A percentile compares a stretch with the other conserved stretches of the same genome.
These are phyloP conservation scores for Strigamia maritima DNA, from an alignment of 2,888 invertebrate genomes.

Conservation along the genomic window DNA sequence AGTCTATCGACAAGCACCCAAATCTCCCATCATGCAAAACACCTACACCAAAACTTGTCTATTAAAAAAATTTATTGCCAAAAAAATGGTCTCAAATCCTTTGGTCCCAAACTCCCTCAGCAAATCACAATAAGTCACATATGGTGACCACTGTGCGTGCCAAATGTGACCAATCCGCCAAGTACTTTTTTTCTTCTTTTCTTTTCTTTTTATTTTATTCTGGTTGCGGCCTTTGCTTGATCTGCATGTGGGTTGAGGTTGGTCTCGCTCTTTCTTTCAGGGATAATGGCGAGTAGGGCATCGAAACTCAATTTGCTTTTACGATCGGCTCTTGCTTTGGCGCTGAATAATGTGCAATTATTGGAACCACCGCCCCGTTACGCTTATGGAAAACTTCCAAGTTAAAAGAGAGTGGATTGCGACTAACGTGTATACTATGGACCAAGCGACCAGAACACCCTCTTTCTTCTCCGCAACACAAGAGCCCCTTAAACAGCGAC, in stretches of 20 bases:
- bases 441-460: conserved; percentile 29
- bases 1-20: not conserved
- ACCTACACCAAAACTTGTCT: not conserved
- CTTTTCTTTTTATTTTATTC: not conserved
- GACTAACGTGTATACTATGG: conserved; percentile 27
- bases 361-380: conserved; percentile 35
- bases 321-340: conserved; percentile 35
- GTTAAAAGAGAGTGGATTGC: conserved; percentile 35
- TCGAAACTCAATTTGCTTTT: conserved; percentile 38
- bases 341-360: conserved; percentile 36
- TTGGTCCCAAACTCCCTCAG: conserved; percentile 16
- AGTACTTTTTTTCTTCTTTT: not conserved
- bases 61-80: conserved; percentile 1
- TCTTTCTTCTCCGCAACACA: conserved; percentile 21
- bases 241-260: conserved; percentile 34
- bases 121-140: conserved; percentile 18
- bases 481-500: conserved; percentile 29
- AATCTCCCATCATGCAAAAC: not conserved
- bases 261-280: conserved; percentile 27
- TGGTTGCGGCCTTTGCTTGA: conserved; percentile 10
- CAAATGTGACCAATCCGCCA: conserved; percentile 8
- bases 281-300: conserved; percentile 31
- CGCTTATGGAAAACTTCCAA: conserved; percentile 38
- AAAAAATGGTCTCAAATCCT: not conserved
- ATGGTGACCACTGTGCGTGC: conserved; percentile 2